Evolutionary conservation across 1,140 invertebrate species (phyloP).

Genomic region (Drosophila bipectinata): DNA sequence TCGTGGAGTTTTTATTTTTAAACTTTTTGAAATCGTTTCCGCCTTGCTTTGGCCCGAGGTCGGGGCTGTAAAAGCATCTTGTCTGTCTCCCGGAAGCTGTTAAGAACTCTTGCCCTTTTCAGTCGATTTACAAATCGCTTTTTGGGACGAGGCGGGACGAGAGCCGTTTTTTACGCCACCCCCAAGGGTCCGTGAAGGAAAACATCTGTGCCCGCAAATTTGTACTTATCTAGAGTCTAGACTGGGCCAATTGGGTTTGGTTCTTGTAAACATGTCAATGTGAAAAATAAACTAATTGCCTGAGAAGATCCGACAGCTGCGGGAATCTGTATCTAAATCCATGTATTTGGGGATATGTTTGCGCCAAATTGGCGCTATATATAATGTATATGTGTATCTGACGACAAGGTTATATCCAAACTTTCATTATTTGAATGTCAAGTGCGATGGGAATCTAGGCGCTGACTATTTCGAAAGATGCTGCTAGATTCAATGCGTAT

Average conservation of each 20-base stretch:
- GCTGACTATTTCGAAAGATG: slow-evolving; percentile 62
- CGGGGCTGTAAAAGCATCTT: slow-evolving; percentile 21
- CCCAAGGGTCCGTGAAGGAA: slow-evolving; percentile 40
- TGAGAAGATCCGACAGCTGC: slow-evolving; percentile 69
- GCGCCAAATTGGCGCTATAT: slow-evolving; percentile 17
- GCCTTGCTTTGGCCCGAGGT: slow-evolving; percentile 29
- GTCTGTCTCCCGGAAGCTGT: slow-evolving; percentile 49
- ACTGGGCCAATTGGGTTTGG: slow-evolving; percentile 28
- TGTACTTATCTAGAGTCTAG: slow-evolving; percentile 28
- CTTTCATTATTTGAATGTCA: slow-evolving; percentile 53
- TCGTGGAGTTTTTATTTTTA: slow-evolving; percentile 9
- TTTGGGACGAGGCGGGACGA: slow-evolving; percentile 2
- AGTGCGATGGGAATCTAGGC: slow-evolving; percentile 50
- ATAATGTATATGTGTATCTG: slow-evolving; percentile 21
- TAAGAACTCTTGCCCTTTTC: slow-evolving; percentile 37
- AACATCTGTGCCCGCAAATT: slow-evolving; percentile 48
- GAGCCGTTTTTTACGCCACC: slow-evolving; percentile 37
- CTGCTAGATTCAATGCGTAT: slow-evolving; percentile 37
- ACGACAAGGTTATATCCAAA: slow-evolving; percentile 52
- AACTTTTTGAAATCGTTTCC: slow-evolving; percentile 30
- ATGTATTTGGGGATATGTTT: slow-evolving; percentile 5
- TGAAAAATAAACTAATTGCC: slow-evolving; percentile 61
- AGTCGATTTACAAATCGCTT: slow-evolving; percentile 37
- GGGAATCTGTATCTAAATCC: slow-evolving; percentile 54
- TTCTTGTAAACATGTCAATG: slow-evolving; percentile 74